Percentiles rank a stretch among this genome's conserved stretches.
These are phyloP conservation scores for Saxidomus purpurata DNA, from an alignment of 1,140 invertebrate genomes.

Conservation along the genomic window DNA sequence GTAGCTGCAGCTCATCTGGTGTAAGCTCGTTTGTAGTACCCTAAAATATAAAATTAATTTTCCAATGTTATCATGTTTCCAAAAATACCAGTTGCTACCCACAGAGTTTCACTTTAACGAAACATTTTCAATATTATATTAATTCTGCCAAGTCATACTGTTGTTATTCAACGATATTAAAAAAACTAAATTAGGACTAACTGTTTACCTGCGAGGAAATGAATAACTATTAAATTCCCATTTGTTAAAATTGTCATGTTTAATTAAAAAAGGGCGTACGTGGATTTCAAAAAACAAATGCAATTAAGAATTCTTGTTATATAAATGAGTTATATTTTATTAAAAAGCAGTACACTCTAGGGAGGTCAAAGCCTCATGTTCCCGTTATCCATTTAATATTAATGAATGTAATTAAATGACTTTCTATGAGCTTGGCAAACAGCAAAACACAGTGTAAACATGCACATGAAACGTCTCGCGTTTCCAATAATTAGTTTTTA, in stretches of 20 bases:
- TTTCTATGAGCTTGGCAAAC: neutral
- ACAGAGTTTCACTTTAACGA: no score
- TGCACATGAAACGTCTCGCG: neutral
- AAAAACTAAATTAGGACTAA: no score
- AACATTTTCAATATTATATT: no score
- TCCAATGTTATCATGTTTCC: no score
- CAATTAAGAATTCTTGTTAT: neutral
- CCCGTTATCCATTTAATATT: neutral
- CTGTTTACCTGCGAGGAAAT: neutral
- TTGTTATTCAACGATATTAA: no score
- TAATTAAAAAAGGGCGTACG: neutral
- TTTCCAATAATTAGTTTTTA: neutral
- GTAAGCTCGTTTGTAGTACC: neutral
- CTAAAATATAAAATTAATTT: neutral
- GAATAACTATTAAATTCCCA: slow-evolving; percentile 8
- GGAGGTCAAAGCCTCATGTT: neutral
- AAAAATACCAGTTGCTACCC: no score
- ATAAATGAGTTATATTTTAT: neutral
- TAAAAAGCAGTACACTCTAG: neutral
- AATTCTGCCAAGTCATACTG: no score
- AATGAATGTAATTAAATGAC: slow-evolving; percentile 9
- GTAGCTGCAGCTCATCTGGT: slow-evolving; percentile 3
- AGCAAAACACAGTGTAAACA: neutral
- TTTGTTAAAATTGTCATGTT: slow-evolving; percentile 14
- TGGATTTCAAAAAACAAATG: neutral